Conservation (phyloP, 2,797 vertebrate genomes). For the Toxotes lorentzi region DNA sequence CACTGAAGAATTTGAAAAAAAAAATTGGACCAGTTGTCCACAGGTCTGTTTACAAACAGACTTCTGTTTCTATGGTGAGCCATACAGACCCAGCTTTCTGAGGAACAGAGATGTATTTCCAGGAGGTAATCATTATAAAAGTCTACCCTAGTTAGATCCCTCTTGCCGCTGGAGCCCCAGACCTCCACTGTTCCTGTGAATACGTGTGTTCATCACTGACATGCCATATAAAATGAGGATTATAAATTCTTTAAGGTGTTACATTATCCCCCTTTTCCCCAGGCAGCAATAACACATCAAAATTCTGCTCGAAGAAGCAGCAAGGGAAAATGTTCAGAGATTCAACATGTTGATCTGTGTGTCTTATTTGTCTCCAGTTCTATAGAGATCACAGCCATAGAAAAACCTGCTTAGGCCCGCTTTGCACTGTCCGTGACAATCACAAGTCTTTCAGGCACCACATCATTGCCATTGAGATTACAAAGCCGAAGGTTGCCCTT, state of each 20-base stretch:
- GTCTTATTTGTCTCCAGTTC: conserved; percentile 46
- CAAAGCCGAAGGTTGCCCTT: conserved; percentile 63
- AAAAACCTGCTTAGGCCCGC: conserved; percentile 45
- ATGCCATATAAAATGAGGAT: conserved; percentile 28
- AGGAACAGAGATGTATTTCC: background rate
- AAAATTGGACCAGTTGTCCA: background rate
- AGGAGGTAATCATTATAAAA: background rate
- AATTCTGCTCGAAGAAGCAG: conserved; percentile 13
- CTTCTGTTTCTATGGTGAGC: background rate
- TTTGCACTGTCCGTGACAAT: conserved; percentile 60
- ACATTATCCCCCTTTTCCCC: conserved; percentile 11
- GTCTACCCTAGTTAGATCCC: background rate
- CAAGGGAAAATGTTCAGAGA: conserved; percentile 14
- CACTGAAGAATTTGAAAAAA: too few species aligned
- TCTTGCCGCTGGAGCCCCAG: background rate
- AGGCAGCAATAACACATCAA: conserved; percentile 20
- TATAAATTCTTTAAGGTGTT: conserved; percentile 25
- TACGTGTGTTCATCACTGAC: conserved; percentile 15
- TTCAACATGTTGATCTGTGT: conserved; percentile 28
- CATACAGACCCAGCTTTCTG: background rate
- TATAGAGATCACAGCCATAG: conserved; percentile 52
- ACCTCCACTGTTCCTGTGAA: background rate
- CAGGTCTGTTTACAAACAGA: background rate
- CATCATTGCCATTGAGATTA: conserved; percentile 60
- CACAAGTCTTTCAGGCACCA: conserved; percentile 57